phyloP scores from a whole-genome alignment of 2,113 vertebrate species.

The Rhabdomys dilectus region DNA sequence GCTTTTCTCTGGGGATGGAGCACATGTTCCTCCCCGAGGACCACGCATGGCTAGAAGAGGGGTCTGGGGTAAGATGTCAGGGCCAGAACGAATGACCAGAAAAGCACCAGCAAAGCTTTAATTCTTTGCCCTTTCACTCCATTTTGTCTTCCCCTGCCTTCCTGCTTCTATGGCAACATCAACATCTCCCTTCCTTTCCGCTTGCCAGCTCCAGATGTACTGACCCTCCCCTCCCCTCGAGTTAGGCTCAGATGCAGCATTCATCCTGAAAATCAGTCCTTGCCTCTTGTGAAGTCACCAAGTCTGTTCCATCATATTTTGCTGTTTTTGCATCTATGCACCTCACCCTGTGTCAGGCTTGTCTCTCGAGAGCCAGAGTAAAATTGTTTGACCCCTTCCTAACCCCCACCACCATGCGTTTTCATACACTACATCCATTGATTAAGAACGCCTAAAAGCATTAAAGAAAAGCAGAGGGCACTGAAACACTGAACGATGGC shows the following conservation, averaged over 20 bases:
- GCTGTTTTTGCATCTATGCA: background rate
- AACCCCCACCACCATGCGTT: background rate
- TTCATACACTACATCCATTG: background rate
- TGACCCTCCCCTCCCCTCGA: too few species aligned
- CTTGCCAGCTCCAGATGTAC: background rate
- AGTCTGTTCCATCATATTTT: background rate
- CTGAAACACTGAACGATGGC: background rate
- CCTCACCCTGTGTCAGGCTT: background rate
- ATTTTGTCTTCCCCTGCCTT: background rate
- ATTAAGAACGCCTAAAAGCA: background rate
- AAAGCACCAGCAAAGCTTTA: background rate
- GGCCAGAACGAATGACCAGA: background rate
- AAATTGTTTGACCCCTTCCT: background rate
- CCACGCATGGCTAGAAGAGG: background rate
- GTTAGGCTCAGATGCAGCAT: background rate
- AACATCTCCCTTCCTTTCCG: background rate
- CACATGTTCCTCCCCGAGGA: background rate
- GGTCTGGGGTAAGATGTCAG: background rate
- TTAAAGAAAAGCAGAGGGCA: conserved; percentile 2
- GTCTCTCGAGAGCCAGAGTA: conserved; percentile 25
- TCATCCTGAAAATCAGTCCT: background rate
- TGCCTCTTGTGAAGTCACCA: background rate
- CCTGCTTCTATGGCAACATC: background rate
- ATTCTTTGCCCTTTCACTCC: conserved; percentile 1
- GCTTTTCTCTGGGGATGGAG: background rate